A percentile compares a stretch with the other conserved stretches of the same genome.
Conservation (phyloP, 1,140 invertebrate species). For the Caenorhabditis remanei region DNA sequence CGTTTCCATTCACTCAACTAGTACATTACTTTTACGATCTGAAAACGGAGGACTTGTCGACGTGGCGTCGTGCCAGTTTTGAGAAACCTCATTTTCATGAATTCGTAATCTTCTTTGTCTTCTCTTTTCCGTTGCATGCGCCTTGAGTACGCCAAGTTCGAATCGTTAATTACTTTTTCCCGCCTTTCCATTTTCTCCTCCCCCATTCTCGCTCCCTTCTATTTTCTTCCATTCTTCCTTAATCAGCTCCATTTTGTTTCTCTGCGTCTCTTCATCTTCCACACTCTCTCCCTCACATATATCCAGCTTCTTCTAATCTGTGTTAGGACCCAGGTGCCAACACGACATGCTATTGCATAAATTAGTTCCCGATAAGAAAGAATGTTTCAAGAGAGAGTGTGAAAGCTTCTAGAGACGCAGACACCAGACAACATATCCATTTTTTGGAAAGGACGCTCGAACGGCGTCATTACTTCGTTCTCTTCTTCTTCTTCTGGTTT, state of each 20-base stretch:
- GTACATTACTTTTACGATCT: slow-evolving; percentile 40
- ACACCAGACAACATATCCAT: slow-evolving; percentile 26
- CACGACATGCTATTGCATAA: slow-evolving; percentile 7
- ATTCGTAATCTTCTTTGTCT: slow-evolving; percentile 51
- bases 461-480: slow-evolving; percentile 46
- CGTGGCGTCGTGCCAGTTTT: neutral
- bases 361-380: slow-evolving; percentile 19
- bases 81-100: slow-evolving; percentile 52
- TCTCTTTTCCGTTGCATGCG: slow-evolving; percentile 45
- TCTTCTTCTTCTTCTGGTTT: neutral
- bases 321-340: slow-evolving; percentile 37
- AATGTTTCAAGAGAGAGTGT: slow-evolving; percentile 43
- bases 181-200: slow-evolving; percentile 21
- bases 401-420: neutral
- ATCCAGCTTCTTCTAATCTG: slow-evolving; percentile 19
- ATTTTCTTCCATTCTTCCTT: neutral
- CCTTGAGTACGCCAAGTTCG: slow-evolving; percentile 42
- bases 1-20: neutral
- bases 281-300: neutral
- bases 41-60: neutral
- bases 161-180: slow-evolving; percentile 54
- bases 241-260: slow-evolving; percentile 10
- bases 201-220: neutral
- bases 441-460: slow-evolving; percentile 51
- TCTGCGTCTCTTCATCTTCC: neutral